phyloP scores from a whole-genome alignment of 2,888 invertebrate species.

The Morpho deidamia region DNA sequence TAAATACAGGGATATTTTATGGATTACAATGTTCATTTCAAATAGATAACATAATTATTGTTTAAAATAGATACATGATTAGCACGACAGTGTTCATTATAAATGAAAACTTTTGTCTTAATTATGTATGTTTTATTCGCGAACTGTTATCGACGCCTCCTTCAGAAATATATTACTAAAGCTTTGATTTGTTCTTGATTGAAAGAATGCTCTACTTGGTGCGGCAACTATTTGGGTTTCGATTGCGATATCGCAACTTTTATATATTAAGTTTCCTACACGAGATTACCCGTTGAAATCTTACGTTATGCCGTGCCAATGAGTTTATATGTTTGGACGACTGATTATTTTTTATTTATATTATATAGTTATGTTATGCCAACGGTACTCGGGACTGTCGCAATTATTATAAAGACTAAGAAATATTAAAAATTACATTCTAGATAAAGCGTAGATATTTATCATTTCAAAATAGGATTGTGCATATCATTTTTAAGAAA shows the following conservation, averaged over 20 bases:
- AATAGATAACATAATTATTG: conserved; percentile 41
- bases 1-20: conserved; percentile 76
- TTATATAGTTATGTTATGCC: conserved; percentile 14
- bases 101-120: conserved; percentile 21
- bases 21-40: conserved; percentile 53
- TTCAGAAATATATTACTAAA: conserved; percentile 47
- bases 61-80: conserved; percentile 32
- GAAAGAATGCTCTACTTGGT: conserved; percentile 62
- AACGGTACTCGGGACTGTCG: conserved; percentile 37
- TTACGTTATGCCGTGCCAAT: conserved; percentile 21
- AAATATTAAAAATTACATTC: conserved; percentile 2
- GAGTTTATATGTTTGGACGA: conserved; percentile 22
- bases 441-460: conserved; percentile 15
- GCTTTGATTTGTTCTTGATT: conserved; percentile 75
- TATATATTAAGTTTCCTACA: conserved; percentile 5
- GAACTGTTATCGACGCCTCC: conserved; percentile 40
- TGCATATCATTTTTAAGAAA: conserved; percentile 60
- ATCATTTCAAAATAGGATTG: conserved; percentile 44
- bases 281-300: not conserved
- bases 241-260: conserved; percentile 18
- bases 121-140: conserved; percentile 15
- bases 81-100: conserved; percentile 22
- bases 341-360: conserved; percentile 22
- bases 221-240: conserved; percentile 39
- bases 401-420: not conserved